These are phyloP conservation scores for Glandiceps talaboti DNA, from an alignment of 53 echinoderm and acorn worm species.

Conservation along the genomic window DNA sequence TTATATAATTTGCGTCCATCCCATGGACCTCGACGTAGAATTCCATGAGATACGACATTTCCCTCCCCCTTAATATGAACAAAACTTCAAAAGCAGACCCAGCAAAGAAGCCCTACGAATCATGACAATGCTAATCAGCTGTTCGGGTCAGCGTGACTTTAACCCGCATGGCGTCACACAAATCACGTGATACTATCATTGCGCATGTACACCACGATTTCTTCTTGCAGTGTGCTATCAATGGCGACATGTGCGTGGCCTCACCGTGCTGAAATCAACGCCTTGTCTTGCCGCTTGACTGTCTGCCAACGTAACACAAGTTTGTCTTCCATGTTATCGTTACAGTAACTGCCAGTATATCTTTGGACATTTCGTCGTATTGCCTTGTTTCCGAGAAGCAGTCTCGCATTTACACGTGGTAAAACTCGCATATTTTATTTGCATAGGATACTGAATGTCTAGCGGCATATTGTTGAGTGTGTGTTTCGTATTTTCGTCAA, in stretches of 20 bases:
- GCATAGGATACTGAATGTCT: too few relatives aligned
- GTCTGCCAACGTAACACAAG: background rate
- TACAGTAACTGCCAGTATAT: background rate
- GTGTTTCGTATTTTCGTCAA: too few relatives aligned
- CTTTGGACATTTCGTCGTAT: background rate
- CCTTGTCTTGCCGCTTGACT: conserved; percentile 7
- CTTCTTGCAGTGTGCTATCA: background rate
- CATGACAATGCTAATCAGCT: background rate
- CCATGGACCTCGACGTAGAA: too few relatives aligned
- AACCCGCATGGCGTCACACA: background rate
- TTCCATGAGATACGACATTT: too few relatives aligned
- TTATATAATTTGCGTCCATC: too few relatives aligned
- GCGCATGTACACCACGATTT: background rate
- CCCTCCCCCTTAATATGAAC: too few relatives aligned
- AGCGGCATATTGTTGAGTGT: background rate
- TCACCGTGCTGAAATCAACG: conserved; percentile 4
- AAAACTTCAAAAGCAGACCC: too few relatives aligned
- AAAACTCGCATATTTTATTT: background rate
- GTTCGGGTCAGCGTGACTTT: background rate
- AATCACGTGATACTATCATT: background rate
- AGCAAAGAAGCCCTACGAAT: background rate
- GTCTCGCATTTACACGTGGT: background rate
- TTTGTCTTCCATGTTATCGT: background rate
- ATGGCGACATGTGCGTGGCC: conserved; percentile 19
- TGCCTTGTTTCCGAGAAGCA: too few relatives aligned